Base-by-base conservation (phyloP, 1,140 invertebrate species). In the Nymphalis io region DNA sequence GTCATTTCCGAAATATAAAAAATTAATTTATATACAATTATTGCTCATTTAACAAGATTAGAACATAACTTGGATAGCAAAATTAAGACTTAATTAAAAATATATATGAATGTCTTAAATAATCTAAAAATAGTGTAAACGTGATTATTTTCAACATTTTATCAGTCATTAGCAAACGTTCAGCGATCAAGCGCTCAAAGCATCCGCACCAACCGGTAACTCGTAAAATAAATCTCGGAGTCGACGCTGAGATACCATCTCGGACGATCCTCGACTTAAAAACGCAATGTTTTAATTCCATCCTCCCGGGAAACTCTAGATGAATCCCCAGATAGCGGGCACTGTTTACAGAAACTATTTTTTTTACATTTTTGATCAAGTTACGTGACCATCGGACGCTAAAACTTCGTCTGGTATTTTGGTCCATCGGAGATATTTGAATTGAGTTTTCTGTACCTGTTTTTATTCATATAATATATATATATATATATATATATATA, bases 271-370 rank as follows among this genome's bases (percentile, higher is more conserved):
- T 76, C 70, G 63, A 66, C 42, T 67, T 73, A 78, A 84, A 85
- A 84, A 85, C 75, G 82, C 84, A 85, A 88, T 85, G 85, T 88
- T 88, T 88, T 85, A 88, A 86, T 86, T 83, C 82, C 73, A 61
- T 60, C 67, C 57, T 69, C 73, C 67, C 72, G 77, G 76, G 75
- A 81, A 80, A 78, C 75, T 73, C 71, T 57, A 69, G 80, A 84
- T 81, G 66, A 70, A 62, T 39, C 59, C 57, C 16, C 57, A 79
- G 79, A 84, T 85, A 80, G 38, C 21, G 20, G 42, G 48, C 67
- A 51, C 58, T 57, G 39, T 55, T 44, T 59, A 51, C 33, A 60
- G n/a, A 67, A 60, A 48, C 46, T 55, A 64, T 63, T 64, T 74
- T 75, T 70, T 69, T 62, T 18, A 59, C 68, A 60, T 64, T 60